phyloP scores from a whole-genome alignment of 2,797 vertebrate genomes.

The Gorsachius magnificus region DNA sequence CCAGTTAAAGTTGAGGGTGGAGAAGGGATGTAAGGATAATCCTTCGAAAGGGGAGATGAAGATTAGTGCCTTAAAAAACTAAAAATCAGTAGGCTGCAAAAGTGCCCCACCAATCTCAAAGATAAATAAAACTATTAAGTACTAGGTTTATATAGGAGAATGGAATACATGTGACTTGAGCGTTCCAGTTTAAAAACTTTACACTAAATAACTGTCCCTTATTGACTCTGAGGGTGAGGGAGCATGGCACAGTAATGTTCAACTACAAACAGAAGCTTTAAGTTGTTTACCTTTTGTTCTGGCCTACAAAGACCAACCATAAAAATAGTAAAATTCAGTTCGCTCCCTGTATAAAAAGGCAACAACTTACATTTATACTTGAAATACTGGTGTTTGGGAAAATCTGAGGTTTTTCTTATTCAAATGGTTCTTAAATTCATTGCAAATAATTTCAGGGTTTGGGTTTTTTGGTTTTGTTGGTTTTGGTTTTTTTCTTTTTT shows the following conservation, averaged over 20 bases:
- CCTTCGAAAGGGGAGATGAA: conserved; percentile 19
- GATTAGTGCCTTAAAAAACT: conserved; percentile 78
- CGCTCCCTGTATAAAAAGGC: conserved; percentile 15
- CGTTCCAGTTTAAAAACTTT: not conserved
- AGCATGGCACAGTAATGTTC: not conserved
- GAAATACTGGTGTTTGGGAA: conserved; percentile 22
- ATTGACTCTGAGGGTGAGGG: not conserved
- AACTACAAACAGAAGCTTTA: not conserved
- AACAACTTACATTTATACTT: not conserved
- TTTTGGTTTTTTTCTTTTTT: not conserved
- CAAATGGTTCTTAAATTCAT: not conserved
- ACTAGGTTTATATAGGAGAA: not conserved
- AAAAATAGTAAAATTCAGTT: not conserved
- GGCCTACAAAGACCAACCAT: not conserved
- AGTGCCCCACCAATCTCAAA: not conserved
- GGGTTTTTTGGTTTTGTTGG: too few species aligned
- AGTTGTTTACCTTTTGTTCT: not conserved
- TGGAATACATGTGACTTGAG: not conserved
- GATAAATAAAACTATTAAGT: not conserved
- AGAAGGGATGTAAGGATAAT: not conserved
- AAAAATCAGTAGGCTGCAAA: conserved; percentile 19
- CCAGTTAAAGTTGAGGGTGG: not conserved
- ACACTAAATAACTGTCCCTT: not conserved
- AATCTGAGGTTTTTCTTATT: not conserved
- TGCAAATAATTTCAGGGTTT: not conserved